Evolutionary conservation across 2,113 vertebrate genomes (phyloP).

Genomic region (Setophaga petechia): DNA sequence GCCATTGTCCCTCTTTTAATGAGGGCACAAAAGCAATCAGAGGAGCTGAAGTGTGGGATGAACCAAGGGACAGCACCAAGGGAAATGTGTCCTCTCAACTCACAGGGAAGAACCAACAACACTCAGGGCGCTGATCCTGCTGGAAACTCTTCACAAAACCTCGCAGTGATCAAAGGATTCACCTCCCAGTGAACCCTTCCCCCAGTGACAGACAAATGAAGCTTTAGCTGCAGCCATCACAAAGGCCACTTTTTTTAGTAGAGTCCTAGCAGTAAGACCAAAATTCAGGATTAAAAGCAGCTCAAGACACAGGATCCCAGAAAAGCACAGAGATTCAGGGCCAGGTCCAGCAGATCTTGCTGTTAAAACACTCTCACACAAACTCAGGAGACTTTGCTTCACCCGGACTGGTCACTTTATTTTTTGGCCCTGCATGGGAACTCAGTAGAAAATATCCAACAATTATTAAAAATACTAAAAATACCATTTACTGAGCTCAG

Average conservation of each 20-base stretch:
- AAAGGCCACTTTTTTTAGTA: neutral
- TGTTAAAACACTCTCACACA: neutral
- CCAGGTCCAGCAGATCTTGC: neutral
- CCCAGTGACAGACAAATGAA: neutral
- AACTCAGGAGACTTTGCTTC: neutral
- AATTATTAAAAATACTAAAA: neutral
- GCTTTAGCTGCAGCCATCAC: neutral
- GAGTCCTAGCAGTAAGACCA: neutral
- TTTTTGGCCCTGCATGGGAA: neutral
- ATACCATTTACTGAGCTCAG: neutral
- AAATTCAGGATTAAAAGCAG: neutral
- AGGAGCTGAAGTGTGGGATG: neutral
- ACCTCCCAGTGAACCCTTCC: neutral
- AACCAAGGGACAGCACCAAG: too few species aligned
- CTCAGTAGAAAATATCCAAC: neutral
- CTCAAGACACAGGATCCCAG: neutral
- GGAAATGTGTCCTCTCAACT: neutral
- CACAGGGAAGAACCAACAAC: neutral
- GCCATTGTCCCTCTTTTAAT: neutral
- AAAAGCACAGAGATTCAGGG: neutral
- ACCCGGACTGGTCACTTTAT: neutral
- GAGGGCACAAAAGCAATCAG: rapidly evolving
- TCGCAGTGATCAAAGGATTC: neutral
- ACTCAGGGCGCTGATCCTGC: neutral
- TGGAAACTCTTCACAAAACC: neutral